Evolutionary conservation across 2,888 invertebrate species (phyloP).

Genomic region (Plebejus anna): DNA sequence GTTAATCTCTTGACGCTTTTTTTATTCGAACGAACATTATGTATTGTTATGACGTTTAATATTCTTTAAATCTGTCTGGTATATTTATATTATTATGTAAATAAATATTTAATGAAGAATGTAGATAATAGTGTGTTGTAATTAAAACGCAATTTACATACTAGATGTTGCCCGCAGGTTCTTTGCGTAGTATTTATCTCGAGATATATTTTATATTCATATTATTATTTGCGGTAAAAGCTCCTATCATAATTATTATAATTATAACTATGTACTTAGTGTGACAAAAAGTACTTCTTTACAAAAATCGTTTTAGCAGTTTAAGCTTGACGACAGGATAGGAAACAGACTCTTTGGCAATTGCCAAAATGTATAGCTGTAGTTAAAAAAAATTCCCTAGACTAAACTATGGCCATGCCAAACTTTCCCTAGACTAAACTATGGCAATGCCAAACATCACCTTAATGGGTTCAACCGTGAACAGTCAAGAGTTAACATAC

Average conservation of each 20-base stretch:
- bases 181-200: neutral
- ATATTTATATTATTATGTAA: neutral
- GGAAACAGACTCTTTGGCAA: neutral
- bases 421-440: neutral
- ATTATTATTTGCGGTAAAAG: neutral
- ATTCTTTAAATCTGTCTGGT: neutral
- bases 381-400: neutral
- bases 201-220: neutral
- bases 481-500: neutral
- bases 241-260: neutral
- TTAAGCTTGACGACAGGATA: neutral
- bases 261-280: too few species aligned
- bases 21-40: neutral
- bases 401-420: too few species aligned
- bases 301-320: too few species aligned
- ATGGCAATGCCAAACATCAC: too few species aligned
- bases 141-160: neutral
- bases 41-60: neutral
- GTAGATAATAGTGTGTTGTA: neutral
- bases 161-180: neutral
- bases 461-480: neutral
- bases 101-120: neutral
- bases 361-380: neutral
- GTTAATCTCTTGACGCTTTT: too few species aligned
- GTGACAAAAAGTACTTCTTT: too few species aligned